Base-by-base conservation (phyloP, 2,797 vertebrate genomes). In the Enteromius argenteus region DNA sequence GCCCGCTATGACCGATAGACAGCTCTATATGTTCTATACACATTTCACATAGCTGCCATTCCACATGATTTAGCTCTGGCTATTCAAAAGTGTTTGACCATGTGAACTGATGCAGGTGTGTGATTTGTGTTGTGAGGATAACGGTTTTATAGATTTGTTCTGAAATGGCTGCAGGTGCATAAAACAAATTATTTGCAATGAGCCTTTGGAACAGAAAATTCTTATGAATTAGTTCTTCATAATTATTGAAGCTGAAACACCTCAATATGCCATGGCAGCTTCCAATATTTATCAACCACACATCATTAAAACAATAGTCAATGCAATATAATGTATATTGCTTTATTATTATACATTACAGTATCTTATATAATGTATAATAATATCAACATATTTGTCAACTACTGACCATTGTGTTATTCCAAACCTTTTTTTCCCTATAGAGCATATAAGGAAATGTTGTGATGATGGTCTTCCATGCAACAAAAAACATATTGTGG, bases 91-190 rank as follows among this genome's bases (percentile, higher is more conserved):
- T 15, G 72, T 51, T 21, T 53, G 49, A 15, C 32, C 19, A 56
- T 75, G 72, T 56, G 30, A 75, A 56, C 72, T 75, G 32, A 56
- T 3, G 30, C 32, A 35, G 42, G 21, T 67, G 9, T 67, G 30
- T 17, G 44, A 67, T 49, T 67, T 79, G 78, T 39, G 5, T 7
- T 68, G 10, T 75, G 32, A 75, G 32, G 30, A 19, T 37, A 66
- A 67, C 35, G 30, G 77, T 32, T 64, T 46, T 72, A 78, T 64
- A 66, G 60, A 49, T 78, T 44, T 66, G 3, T n/a, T 51, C 77
- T 79, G 2, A 78, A 78, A 32, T 78, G 46, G 44, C 19, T 67
- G 77, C 23, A 37, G 7, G 11, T 67, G 19, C 21, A 49, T 51
- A 23, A 67, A 79, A 74, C 17, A 14, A 15, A 32, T 62, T 4